Conservation (phyloP, 2,888 invertebrate species). For the Zonitis immaculata region DNA sequence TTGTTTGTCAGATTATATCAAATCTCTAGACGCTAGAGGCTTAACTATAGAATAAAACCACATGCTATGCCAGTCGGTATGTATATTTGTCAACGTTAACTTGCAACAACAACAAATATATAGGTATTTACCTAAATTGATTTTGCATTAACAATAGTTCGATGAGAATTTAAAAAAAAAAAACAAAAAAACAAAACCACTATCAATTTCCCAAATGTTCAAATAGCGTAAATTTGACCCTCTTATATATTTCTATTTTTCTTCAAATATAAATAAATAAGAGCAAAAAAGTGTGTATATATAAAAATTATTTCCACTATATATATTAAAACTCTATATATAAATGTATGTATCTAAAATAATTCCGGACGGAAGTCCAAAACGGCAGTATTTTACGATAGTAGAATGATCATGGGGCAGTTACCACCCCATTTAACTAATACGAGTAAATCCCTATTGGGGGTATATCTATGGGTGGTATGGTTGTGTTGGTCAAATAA, state of each 20-base stretch:
- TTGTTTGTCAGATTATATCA: slow-evolving; percentile 42
- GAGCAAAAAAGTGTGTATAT: slow-evolving; percentile 23
- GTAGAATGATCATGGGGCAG: slow-evolving; percentile 19
- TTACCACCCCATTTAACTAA: slow-evolving; percentile 25
- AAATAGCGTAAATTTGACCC: slow-evolving; percentile 14
- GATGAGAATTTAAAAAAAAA: no score
- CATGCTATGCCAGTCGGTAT: no score
- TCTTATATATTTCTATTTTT: no score
- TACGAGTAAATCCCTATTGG: slow-evolving; percentile 18
- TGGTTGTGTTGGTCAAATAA: no score
- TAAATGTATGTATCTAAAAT: slow-evolving; percentile 12
- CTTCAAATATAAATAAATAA: no score
- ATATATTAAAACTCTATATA: neutral
- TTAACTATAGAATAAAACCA: no score
- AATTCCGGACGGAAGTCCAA: slow-evolving; percentile 20
- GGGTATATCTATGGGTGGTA: no score
- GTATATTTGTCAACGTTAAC: slow-evolving; percentile 35
- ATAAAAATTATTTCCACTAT: slow-evolving; percentile 24
- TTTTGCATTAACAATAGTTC: no score
- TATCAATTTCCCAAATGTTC: slow-evolving; percentile 12
- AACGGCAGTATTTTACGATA: slow-evolving; percentile 24
- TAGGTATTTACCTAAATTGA: no score
- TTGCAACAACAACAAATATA: no score
- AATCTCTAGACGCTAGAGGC: slow-evolving; percentile 30
- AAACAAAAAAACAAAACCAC: no score